Conservation (phyloP, 2,113 vertebrate species). For the Thermophis baileyi region DNA sequence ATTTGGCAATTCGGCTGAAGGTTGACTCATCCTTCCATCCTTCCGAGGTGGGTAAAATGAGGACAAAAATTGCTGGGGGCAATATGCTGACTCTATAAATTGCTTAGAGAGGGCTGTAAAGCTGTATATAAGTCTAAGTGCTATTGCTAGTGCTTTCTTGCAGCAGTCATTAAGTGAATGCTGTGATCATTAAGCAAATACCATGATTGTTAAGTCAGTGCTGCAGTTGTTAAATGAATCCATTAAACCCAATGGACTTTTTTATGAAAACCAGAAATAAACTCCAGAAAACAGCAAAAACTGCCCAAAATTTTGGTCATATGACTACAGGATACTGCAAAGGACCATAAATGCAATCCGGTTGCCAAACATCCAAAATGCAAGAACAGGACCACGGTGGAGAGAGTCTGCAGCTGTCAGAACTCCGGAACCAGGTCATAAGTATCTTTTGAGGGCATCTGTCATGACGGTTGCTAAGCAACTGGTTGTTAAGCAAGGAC, state of each 20-base stretch:
- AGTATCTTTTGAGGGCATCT: neutral
- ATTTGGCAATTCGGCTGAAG: no score
- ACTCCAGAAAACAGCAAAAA: neutral
- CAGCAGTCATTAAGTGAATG: neutral
- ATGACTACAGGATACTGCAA: neutral
- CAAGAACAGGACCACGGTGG: neutral
- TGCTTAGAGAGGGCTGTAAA: no score
- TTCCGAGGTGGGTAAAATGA: no score
- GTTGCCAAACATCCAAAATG: neutral
- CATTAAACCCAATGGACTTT: neutral
- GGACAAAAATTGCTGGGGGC: no score
- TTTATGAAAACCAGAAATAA: neutral
- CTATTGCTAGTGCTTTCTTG: no score
- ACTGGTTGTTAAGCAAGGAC: neutral
- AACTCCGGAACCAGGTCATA: neutral
- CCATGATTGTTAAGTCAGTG: neutral
- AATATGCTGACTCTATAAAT: no score
- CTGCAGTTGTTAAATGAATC: neutral
- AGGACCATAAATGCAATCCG: neutral
- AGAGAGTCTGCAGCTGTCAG: neutral
- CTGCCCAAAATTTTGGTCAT: neutral
- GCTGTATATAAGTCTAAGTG: no score
- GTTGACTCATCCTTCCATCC: no score
- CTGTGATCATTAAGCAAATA: neutral
- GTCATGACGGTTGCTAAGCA: neutral